phyloP scores from a whole-genome alignment of 2,113 vertebrate species.

The Pangasianodon hypophthalmus region DNA sequence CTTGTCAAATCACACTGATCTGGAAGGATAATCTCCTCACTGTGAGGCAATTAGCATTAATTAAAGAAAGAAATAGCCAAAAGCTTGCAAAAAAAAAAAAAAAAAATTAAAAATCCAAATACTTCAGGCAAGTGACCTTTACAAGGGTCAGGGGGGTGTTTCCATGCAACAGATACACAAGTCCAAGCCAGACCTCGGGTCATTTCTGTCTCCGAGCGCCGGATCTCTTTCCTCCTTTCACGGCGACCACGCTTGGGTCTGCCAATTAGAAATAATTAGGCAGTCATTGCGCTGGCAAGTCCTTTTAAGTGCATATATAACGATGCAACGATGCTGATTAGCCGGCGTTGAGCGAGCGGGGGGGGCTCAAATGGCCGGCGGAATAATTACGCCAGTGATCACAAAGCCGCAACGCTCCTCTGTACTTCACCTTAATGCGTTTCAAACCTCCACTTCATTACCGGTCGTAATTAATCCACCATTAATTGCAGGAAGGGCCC shows the following conservation, averaged over 20 bases:
- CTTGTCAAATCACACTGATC: background rate
- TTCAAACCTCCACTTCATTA: conserved; percentile 99
- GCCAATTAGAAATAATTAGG: conserved; percentile 99
- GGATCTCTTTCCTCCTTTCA: conserved; percentile 51
- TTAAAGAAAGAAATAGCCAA: conserved; percentile 24
- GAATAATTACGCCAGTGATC: conserved; percentile 99
- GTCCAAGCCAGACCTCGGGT: conserved; percentile 16
- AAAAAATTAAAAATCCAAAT: background rate
- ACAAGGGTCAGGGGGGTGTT: conserved; percentile 1
- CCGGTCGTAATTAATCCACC: conserved; percentile 99
- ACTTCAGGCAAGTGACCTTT: conserved; percentile 31
- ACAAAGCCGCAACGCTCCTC: conserved; percentile 97
- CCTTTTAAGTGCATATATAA: conserved; percentile 99
- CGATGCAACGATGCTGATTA: conserved; percentile 99
- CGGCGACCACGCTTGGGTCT: conserved; percentile 94
- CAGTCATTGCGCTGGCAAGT: conserved; percentile 97
- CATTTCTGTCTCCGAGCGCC: conserved; percentile 60
- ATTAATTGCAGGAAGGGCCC: conserved; percentile 99
- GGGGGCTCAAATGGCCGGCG: conserved; percentile 90
- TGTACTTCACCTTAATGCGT: conserved; percentile 99
- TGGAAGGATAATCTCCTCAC: conserved; percentile 17
- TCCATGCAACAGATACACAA: conserved; percentile 24
- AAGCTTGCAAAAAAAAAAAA: conserved; percentile 2
- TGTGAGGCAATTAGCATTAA: conserved; percentile 30
- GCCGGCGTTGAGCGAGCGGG: conserved; percentile 80